These are phyloP conservation scores for Agonopterix alstromeriana DNA, from an alignment of 2,888 invertebrate species.

Conservation along the genomic window DNA sequence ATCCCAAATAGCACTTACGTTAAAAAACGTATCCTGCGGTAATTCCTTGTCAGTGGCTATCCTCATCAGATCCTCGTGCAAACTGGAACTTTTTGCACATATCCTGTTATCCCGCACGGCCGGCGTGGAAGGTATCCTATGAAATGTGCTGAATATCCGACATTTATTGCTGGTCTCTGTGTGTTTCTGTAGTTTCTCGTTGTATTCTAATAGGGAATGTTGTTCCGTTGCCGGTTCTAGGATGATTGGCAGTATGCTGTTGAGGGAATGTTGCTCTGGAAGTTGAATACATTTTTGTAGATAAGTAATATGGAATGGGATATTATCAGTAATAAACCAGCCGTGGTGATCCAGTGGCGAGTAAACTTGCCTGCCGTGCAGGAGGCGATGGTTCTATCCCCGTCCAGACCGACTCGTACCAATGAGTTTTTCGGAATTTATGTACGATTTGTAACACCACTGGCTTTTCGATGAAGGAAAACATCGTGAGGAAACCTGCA, in stretches of 20 bases:
- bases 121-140: slow-evolving; percentile 34
- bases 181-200: slow-evolving; percentile 46
- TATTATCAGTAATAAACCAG: too few relatives aligned
- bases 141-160: slow-evolving; percentile 46
- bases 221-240: slow-evolving; percentile 32
- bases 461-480: too few relatives aligned
- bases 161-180: slow-evolving; percentile 41
- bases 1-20: slow-evolving; percentile 30
- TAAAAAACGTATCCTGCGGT: slow-evolving; percentile 25
- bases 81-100: slow-evolving; percentile 13
- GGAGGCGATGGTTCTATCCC: too few relatives aligned
- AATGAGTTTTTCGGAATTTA: too few relatives aligned
- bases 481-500: too few relatives aligned
- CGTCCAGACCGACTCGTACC: too few relatives aligned
- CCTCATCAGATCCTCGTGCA: slow-evolving; percentile 34
- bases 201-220: slow-evolving; percentile 45
- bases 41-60: slow-evolving; percentile 25
- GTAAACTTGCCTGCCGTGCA: too few relatives aligned
- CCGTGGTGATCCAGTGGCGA: too few relatives aligned
- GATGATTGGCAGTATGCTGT: slow-evolving; percentile 34
- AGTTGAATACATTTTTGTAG: slow-evolving; percentile 7
- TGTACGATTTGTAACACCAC: too few relatives aligned
- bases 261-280: slow-evolving; percentile 36
- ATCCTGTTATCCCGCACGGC: slow-evolving; percentile 8
- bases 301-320: too few relatives aligned